Base-by-base conservation (phyloP, 2,113 vertebrate genomes). In the Microtus ochrogaster region DNA sequence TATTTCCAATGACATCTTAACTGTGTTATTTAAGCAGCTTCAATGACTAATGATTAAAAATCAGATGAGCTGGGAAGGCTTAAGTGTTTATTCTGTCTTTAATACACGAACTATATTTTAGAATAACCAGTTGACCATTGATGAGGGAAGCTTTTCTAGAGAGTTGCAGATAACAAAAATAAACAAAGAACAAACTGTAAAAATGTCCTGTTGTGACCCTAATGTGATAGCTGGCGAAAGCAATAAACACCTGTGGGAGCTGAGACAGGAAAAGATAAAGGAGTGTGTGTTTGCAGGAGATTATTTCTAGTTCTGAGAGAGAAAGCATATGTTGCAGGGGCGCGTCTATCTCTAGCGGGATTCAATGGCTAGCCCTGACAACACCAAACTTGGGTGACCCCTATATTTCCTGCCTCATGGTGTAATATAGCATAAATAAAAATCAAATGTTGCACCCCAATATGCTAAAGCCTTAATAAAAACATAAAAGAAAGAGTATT, bases 61-160 rank as follows among this genome's bases (percentile, higher is more conserved):
- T 70, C 65, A n/a, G 89, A 70, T 49, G 39, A 74, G 55, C 33
- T 88, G 3, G 17, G 5, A 92, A 96, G 10, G 52, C 14, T 83
- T 87, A 72, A 82, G 14, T 0, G 12, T 94, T 89, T 83, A 86
- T 85, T 86, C 66, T 85, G 39, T 83, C 81, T 79, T 77, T 61
- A 79, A 70, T 92, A 76, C 58, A 92, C 66, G 16, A 95, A 90
- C 76, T 93, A 8, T 90, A 90, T 90, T 94, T 92, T 44, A 93
- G 41, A 89, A 55, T 78, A 94, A 81, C 12, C 17, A 47, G 24
- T 3, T 41, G 66, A 52, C 84, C 72, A 28, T 63, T 91, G 73
- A 81, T 94, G 19, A 78, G 41, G 66, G n/a, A 74, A 65, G 65
- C 70, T 68, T 65, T 55, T 86, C 61, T 33, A 7, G 33, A 89